Evolutionary conservation across 2,113 vertebrate genomes (phyloP), one percentile per base, ranked within the genome.

Genomic region (Daubentonia madagascariensis): DNA sequence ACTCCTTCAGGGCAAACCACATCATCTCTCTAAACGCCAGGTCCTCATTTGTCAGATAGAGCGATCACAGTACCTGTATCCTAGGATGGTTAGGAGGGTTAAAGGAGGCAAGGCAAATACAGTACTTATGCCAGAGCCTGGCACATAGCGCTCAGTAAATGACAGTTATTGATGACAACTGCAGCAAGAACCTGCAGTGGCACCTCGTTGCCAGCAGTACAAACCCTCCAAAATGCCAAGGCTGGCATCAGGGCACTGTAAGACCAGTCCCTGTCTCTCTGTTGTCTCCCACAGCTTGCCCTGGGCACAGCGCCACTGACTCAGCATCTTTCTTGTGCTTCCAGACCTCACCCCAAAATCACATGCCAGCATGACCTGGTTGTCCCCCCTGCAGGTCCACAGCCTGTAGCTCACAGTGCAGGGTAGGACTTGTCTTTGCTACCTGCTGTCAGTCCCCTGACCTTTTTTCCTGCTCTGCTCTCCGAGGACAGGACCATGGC

Each of bases 291-390:
- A 48, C 30, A 8, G 23, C 18, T 16, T 1, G 4, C 25, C 70
- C 43, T 32, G n/a, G 54, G 59, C 67, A 10, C 12, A 5, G 48
- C 14, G 23, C 25, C 16, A 1, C 8, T 40, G 23, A 48, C 68
- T 50, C 63, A 8, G 2, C 13, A 43, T 67, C 40, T 43, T 45
- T 45, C 68, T 35, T 23, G 13, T 52, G n/a, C 68, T n/a, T 92
- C 61, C 18, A 28, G 52, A 70, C 61, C 45, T 20, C 32, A 57
- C n/a, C 20, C 61, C 72, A n/a, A 23, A 48, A 32, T n/a, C 70
- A 61, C 3, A 1, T 23, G n/a, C 18, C 18, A 8, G n/a, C 0
- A 1, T 14, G 1, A 22, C 78, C 16, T 37, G 54, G 8, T 40
- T 75, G 84, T 70, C 50, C 40, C 43, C 61, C 76, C n/a, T 32